Base-by-base conservation (phyloP, 2,113 vertebrate species). In the Chascanopsetta lugubris region DNA sequence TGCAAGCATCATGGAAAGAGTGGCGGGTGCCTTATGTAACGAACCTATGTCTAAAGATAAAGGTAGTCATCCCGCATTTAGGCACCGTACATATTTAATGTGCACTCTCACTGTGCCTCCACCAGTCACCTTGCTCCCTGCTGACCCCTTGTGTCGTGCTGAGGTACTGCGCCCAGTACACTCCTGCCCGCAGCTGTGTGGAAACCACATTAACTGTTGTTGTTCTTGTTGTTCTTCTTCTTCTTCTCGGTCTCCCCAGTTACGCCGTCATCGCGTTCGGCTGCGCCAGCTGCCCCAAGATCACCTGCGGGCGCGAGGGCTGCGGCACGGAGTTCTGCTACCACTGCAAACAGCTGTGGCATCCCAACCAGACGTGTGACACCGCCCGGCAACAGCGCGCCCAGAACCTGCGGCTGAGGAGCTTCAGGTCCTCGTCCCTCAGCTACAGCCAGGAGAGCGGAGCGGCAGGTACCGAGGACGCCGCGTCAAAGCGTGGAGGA, bases 321-420 rank as follows among this genome's bases (percentile, higher is more conserved):
- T 99, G 97, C 13, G 94, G 95, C 7, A 99, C 97, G 0, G 97
- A 99, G 89, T 99, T 99, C 63, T 99, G 97, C 92, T 99, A 99
- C 90, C 97, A 99, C 88, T 99, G 97, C 80, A 99, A 99, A 80
- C 97, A 99, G 83, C 96, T 99, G 54, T 99, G 97, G 97, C 97
- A 99, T 48, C 97, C 97, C 58, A 98, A 99, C 90, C 97, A 99
- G 90, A 99, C 97, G 1, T 99, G 97, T 0, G 97, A 99, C 81
- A 94, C 97, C 1, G 97, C 97, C 12, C 94, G 97, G 17, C 97
- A 98, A 48, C 96, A 99, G 82, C 92, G 97, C 72, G 96, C 96
- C 17, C 96, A 97, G 48, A 95, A 93, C 10, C 90, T 99, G 36
- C 92, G 95, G 32, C 90, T 99, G 34, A 92, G 96, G 71, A 95